phyloP scores from a whole-genome alignment of 2,113 vertebrate genomes.

The Embiotoca jacksoni region DNA sequence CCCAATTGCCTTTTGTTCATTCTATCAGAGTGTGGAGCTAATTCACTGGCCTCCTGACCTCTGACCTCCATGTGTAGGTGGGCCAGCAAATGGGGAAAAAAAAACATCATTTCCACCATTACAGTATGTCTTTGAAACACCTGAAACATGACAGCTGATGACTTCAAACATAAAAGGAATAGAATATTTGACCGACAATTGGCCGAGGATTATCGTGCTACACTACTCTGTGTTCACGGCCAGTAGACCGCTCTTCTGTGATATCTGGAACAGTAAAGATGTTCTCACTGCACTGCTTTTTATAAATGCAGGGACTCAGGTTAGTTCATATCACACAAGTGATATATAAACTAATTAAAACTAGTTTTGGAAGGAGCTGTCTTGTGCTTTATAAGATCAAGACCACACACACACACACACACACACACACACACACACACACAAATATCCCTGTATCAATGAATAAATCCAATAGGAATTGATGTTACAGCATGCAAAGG shows the following conservation, averaged over 20 bases:
- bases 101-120: constrained; percentile 5
- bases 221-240: too few species aligned
- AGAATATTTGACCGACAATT: background rate
- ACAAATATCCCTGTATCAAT: too few species aligned
- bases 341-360: background rate
- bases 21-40: background rate
- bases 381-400: background rate
- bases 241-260: too few species aligned
- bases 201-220: too few species aligned
- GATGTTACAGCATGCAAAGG: background rate
- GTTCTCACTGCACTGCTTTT: too few species aligned
- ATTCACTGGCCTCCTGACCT: constrained; percentile 14
- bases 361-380: background rate
- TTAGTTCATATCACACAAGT: too few species aligned
- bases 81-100: background rate
- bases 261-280: too few species aligned
- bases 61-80: constrained; percentile 6
- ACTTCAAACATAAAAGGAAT: background rate
- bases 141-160: background rate
- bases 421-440: too few species aligned
- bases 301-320: too few species aligned
- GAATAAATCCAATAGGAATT: background rate
- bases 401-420: background rate
- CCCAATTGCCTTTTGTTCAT: constrained; percentile 8
- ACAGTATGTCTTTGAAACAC: background rate